Base-by-base conservation (phyloP, 2,113 vertebrate genomes). In the Puffinus mauretanicus region DNA sequence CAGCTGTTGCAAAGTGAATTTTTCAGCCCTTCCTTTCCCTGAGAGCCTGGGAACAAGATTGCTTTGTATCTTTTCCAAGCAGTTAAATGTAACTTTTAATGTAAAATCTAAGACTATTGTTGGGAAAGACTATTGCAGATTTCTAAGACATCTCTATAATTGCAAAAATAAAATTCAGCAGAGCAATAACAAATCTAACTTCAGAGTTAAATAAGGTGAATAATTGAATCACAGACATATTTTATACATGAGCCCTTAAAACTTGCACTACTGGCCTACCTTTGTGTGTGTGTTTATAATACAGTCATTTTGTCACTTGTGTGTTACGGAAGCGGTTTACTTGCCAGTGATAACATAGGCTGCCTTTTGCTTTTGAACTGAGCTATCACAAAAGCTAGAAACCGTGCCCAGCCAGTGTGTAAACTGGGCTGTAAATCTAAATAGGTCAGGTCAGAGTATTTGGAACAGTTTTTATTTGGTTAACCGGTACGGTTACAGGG, bases 191-290 rank as follows among this genome's bases (percentile, higher is more conserved):
- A 75, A 77, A 22, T 49, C 51, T 19, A 66, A 47, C 49, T 78
- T 64, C 67, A 82, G 84, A 89, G 44, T 87, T 92, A 94, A 95
- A 89, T 81, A 92, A 82, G 7, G 52, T 71, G 65, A 95, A 25
- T 62, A 90, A 87, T 0, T 55, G 80, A 69, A 55, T 80, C 22
- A 51, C 42, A 90, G 57, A 75, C 29, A 71, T 11, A 3, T 75
- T 82, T 81, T n/a, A 38, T 61, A 62, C 36, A 21, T 4, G 46
- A 84, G 52, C 62, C 73, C 83, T 88, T 73, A 69, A 47, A 67
- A 29, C 13, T 14, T 54, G 76, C 79, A 8, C 24, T 69, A 3
- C 69, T 66, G 75, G 20, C 30, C 16, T 22, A 34, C 42, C 10
- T 12, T 55, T 0, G 0, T 40, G 34, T 38, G 16, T 24, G 11